Base-by-base conservation (phyloP, 2,888 invertebrate genomes). In the Labia minor region DNA sequence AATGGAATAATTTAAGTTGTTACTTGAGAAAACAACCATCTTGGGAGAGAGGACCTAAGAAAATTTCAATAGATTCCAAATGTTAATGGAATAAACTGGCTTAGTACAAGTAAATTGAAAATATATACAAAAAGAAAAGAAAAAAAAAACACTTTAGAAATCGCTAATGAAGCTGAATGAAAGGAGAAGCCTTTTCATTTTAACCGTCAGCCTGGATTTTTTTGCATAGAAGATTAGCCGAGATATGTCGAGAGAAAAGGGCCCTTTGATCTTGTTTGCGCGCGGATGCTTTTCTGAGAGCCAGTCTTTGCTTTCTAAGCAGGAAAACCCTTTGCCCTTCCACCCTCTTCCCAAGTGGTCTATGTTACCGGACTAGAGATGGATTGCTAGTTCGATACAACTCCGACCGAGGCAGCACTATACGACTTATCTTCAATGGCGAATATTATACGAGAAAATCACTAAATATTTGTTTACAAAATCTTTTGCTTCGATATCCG, bases 1-100 rank as follows among this genome's bases (percentile, higher is more conserved):
- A 49, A 49, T 49, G 49, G 49, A 49, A 49, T 49, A 49, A 49
- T 49, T 49, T 49, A 49, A 49, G 49, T 49, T 49, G 49, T 49
- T 49, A 14, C 49, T 16, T 49, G 49, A 49, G 49, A 49, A 49
- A 49, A 49, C 49, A 49, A 16, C 4, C 14, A 49, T 49, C 49
- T 49, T 49, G 49, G 16, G 8, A 6, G 26, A 49, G 4, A 49
- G 16, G 49, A 14, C 49, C 3, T 16, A 49, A 49, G 49, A 49
- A 16, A 49, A 49, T 14, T 49, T 49, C 49, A 14, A 49, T 49
- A 49, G 26, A 26, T 26, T 26, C 26, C 26, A 6, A 6, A 3
- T 49, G 49, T 14, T 49, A 49, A 49, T 49, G 49, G 2, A 8
- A 49, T 49, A 8, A 10, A 14, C n/a, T 49, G n/a, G n/a, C n/a